Conservation (phyloP, 2,797 vertebrate species). For the Rallus crepitans region DNA sequence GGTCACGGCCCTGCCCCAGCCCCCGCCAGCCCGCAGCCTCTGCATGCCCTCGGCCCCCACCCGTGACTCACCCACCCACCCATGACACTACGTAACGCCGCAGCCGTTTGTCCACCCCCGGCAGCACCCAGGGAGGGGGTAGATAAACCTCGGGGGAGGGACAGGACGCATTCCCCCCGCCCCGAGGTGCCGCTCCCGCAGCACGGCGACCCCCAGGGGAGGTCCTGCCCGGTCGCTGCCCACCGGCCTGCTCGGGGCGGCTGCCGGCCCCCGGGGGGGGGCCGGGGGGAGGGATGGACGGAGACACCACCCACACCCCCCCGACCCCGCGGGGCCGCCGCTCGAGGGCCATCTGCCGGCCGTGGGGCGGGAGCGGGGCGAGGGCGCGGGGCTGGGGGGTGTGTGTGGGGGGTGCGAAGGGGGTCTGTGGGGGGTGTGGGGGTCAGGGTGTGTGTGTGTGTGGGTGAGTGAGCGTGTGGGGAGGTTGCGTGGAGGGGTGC, state of each 20-base stretch:
- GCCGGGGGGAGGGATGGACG: too few relatives aligned
- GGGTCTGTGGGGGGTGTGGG: background rate
- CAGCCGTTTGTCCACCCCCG: background rate
- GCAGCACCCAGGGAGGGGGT: accelerated
- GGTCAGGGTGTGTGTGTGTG: too few relatives aligned
- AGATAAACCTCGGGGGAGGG: background rate
- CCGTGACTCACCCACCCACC: background rate
- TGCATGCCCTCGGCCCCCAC: background rate
- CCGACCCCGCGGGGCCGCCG: background rate
- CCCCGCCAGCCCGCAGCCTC: background rate
- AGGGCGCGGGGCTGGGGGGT: too few relatives aligned
- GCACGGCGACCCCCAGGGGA: background rate
- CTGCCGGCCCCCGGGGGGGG: accelerated
- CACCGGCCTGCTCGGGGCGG: background rate
- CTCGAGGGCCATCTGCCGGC: background rate
- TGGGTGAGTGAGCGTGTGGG: too few relatives aligned
- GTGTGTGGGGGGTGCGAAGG: background rate
- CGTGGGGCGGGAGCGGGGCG: accelerated
- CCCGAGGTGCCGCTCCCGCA: background rate
- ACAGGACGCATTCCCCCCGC: too few relatives aligned
- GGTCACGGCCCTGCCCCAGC: background rate
- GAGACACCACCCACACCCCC: too few relatives aligned
- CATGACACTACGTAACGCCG: background rate
- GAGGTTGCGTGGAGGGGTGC: too few relatives aligned
- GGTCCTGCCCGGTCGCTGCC: background rate